Base-by-base conservation (phyloP, 2,888 invertebrate species). In the Eristalis intricaria region DNA sequence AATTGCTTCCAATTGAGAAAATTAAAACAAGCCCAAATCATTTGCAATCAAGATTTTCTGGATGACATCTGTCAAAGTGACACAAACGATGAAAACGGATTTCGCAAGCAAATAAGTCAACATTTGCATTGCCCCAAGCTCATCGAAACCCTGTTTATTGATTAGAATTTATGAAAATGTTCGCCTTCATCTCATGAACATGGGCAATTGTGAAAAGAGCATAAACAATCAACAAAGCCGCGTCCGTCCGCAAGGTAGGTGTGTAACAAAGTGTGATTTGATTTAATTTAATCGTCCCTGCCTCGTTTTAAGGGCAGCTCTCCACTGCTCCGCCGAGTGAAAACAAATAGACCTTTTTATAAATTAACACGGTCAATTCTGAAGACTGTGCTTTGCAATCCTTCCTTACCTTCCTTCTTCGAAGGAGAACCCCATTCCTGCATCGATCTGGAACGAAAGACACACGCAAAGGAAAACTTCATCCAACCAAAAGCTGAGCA, bases 301-400 rank as follows among this genome's bases (percentile, higher is more conserved):
- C 8, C 19, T 4, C 43, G 73, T 35, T 68, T 63, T 68, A 66
- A 60, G 75, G 65, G 26, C 5, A 35, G 13, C 15, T 56, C 11
- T 43, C 32, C 13, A 10, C 32, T 43, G 29, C 58, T 29, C 35
- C 26, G 61, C 64, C n/a, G 43, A 81, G 71, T 76, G 76, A 68
- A 81, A 85, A 69, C 71, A 77, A 69, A 74, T 61, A 78, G 86
- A 71, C 74, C 82, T 78, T 75, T 86, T 74, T 70, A 56, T 56
- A 78, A 86, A 86, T 82, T 75, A 86, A 69, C 78, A 78, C 74
- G 78, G 78, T 75, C 77, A 58, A 86, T 86, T 65, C 78, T 32
- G 22, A 74, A 56, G 82, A 73, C 50, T 29, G 60, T 50, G 77
- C 64, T 69, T 23, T 10, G 43, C 13, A 56, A 63, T 78, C 40